Conservation (phyloP, 2,888 invertebrate species). For the Phragmatobia fuliginosa region DNA sequence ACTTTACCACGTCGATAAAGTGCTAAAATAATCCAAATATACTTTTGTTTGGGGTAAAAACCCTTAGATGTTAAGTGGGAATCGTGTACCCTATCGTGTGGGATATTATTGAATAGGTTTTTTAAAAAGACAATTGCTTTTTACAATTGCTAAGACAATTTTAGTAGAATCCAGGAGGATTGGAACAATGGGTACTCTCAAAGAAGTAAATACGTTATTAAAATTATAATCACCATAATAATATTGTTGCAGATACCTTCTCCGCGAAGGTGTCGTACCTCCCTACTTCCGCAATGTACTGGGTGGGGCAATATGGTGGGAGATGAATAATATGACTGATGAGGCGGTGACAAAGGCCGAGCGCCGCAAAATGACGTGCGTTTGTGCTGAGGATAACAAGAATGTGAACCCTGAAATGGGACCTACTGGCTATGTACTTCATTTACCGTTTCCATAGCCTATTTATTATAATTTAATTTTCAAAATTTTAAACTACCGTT, state of each 20-base stretch:
- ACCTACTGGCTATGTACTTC: background rate
- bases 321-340: conserved; percentile 66
- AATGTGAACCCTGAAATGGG: conserved; percentile 15
- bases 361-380: conserved; percentile 67
- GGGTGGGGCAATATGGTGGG: conserved; percentile 81
- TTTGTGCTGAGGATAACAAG: conserved; percentile 53
- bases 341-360: conserved; percentile 66
- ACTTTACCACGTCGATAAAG: too few species aligned
- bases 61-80: too few species aligned
- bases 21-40: too few species aligned
- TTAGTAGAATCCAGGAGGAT: too few species aligned
- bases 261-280: conserved; percentile 75
- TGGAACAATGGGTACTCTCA: background rate
- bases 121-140: too few species aligned
- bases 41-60: too few species aligned
- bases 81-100: too few species aligned
- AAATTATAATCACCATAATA: background rate
- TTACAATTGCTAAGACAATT: too few species aligned
- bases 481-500: conserved; percentile 18
- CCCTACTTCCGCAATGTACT: conserved; percentile 80
- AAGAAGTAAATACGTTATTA: background rate
- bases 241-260: conserved; percentile 45
- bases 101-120: too few species aligned
- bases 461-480: background rate
- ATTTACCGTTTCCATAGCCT: conserved; percentile 9